Base-by-base conservation (phyloP, 2,797 vertebrate genomes). In the Catostomus latipinnis region DNA sequence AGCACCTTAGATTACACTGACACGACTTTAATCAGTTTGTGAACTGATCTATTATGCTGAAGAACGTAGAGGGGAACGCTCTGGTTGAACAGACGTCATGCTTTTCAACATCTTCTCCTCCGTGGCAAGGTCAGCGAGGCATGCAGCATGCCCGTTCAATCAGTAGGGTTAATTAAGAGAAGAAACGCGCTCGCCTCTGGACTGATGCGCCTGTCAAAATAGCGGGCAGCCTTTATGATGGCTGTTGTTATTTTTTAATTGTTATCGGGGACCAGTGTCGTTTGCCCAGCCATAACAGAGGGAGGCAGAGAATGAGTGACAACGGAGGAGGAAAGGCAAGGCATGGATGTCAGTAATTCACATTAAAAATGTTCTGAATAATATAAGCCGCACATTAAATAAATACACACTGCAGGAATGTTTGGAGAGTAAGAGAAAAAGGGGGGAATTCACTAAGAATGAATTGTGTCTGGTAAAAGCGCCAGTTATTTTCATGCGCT, bases 161-260 rank as follows among this genome's bases (percentile, higher is more conserved):
- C 80, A 81, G 73, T 14, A 65, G 83, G 88, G 83, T 85, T 88
- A 85, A 89, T 83, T 46, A 80, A 86, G 86, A 76, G 71, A 74
- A 83, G 69, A 14, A 80, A 62, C 53, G 50, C 45, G 57, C 14
- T 12, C 49, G 58, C n/a, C n/a, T 74, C 14, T 66, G 80, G 83
- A 84, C 84, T 83, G 84, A 86, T 81, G 67, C 14, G 69, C 81
- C 80, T 72, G 83, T 85, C 84, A 49, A 68, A 56, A 74, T 76
- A 73, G 65, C 52, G 70, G 73, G 61, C 78, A 65, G 79, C 57
- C 54, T 76, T 76, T 78, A 81, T 80, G 80, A 86, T 70, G 73
- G 63, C 80, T 77, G 84, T 74, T 82, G 83, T 87, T 85, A 85
- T 86, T 86, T 85, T 84, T 88, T 82, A 87, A 88, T 88, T 88